These are phyloP conservation scores for Biston betularia DNA, from an alignment of 2,888 invertebrate genomes.

Conservation along the genomic window DNA sequence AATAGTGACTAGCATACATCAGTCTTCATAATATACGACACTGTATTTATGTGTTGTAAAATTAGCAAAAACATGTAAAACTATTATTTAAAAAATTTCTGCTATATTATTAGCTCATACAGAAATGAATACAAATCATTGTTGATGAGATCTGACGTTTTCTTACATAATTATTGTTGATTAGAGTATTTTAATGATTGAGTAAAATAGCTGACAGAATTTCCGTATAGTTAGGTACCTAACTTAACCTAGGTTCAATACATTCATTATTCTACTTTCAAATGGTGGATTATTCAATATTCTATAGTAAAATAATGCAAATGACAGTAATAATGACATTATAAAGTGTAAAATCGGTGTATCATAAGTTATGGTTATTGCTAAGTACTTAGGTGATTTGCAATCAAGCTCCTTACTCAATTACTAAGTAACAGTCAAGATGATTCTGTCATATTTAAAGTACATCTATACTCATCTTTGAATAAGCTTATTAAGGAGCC, in stretches of 20 bases:
- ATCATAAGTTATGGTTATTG: too few relatives aligned
- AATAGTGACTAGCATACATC: slow-evolving; percentile 85
- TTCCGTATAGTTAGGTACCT: not conserved
- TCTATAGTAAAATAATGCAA: not conserved
- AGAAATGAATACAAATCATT: slow-evolving; percentile 25
- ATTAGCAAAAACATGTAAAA: slow-evolving; percentile 50
- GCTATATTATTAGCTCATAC: slow-evolving; percentile 16
- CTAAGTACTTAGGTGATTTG: too few relatives aligned
- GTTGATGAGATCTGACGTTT: slow-evolving; percentile 8
- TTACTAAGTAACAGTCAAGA: too few relatives aligned
- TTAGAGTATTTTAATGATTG: not conserved
- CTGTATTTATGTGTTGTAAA: slow-evolving; percentile 60
- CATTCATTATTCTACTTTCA: slow-evolving; percentile 15
- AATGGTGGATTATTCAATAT: not conserved
- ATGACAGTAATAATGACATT: not conserved
- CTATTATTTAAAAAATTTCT: slow-evolving; percentile 29
- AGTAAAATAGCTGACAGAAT: slow-evolving; percentile 7
- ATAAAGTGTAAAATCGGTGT: too few relatives aligned
- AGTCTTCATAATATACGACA: slow-evolving; percentile 75
- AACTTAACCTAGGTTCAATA: slow-evolving; percentile 26
- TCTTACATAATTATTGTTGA: not conserved
- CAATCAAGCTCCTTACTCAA: too few relatives aligned
- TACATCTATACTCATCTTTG: too few relatives aligned
- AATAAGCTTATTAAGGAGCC: too few relatives aligned
- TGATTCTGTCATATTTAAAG: too few relatives aligned